Evolutionary conservation across 2,888 invertebrate species (phyloP).

Genomic region (Alentia gelatinosa): DNA sequence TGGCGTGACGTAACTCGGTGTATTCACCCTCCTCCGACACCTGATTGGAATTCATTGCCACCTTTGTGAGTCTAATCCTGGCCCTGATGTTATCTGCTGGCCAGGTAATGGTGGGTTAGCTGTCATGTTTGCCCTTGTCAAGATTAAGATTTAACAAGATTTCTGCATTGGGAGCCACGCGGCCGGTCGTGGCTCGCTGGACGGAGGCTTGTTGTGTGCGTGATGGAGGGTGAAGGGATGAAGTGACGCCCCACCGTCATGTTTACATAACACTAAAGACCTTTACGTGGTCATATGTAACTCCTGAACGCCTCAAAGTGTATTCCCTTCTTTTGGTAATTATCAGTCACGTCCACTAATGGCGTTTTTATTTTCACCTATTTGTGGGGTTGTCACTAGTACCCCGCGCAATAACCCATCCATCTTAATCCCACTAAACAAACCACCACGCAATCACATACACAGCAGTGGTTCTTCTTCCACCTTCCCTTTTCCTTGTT

Average conservation of each 20-base stretch:
- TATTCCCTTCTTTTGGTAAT: background rate
- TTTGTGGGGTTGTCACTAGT: background rate
- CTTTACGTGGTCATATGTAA: background rate
- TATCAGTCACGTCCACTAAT: background rate
- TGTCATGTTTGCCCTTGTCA: slow-evolving; percentile 34
- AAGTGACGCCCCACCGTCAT: background rate
- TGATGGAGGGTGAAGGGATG: background rate
- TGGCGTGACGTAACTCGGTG: background rate
- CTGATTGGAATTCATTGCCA: slow-evolving; percentile 33
- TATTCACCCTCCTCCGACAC: background rate
- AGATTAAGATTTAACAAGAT: slow-evolving; percentile 27
- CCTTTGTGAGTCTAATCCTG: background rate
- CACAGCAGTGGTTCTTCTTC: background rate
- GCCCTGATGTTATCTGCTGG: background rate
- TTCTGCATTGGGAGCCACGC: background rate
- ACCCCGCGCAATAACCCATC: background rate
- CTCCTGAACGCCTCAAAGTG: background rate
- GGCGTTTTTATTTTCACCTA: slow-evolving; percentile 8
- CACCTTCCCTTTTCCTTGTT: background rate
- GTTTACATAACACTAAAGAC: background rate
- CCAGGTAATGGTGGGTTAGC: background rate
- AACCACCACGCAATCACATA: background rate
- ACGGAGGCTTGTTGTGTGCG: background rate
- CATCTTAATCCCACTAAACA: background rate
- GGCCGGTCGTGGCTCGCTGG: background rate